Evolutionary conservation across 2,888 invertebrate species (phyloP).

Genomic region (Microchrysa polita): DNA sequence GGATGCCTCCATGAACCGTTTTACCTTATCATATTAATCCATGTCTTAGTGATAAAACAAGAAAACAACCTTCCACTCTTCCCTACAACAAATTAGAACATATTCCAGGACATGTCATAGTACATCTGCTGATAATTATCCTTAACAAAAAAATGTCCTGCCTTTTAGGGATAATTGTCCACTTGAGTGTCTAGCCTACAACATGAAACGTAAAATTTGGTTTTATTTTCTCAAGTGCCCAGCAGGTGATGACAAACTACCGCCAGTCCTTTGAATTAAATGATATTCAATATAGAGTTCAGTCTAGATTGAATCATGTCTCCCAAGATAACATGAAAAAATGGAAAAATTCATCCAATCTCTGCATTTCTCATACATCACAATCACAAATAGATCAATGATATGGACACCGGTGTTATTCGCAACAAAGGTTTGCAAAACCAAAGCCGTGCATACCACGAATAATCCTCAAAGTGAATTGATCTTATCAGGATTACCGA

Average conservation of each 20-base stretch:
- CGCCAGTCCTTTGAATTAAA: slow-evolving; percentile 8
- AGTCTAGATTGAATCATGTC: slow-evolving; percentile 27
- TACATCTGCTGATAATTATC: neutral
- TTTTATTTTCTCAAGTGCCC: slow-evolving; percentile 40
- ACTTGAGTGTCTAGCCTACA: slow-evolving; percentile 29
- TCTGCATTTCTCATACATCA: slow-evolving; percentile 12
- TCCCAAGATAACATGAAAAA: neutral
- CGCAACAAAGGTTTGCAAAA: slow-evolving; percentile 26
- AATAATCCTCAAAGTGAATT: slow-evolving; percentile 28
- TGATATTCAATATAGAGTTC: slow-evolving; percentile 37
- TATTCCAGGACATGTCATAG: neutral
- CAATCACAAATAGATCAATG: slow-evolving; percentile 34
- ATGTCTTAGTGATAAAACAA: too few relatives aligned
- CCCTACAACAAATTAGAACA: slow-evolving; percentile 10
- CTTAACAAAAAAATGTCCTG: slow-evolving; percentile 30
- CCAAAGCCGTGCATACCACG: slow-evolving; percentile 20
- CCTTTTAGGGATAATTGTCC: slow-evolving; percentile 27
- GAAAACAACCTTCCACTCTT: too few relatives aligned
- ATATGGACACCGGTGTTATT: slow-evolving; percentile 9
- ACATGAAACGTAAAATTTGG: slow-evolving; percentile 12
- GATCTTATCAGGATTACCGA: slow-evolving; percentile 41
- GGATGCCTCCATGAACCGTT: too few relatives aligned
- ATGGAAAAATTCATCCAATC: neutral
- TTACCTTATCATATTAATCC: too few relatives aligned
- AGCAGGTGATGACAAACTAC: slow-evolving; percentile 43